Base-by-base conservation (phyloP, 1,140 invertebrate genomes). In the Zaprionus gabonicus region DNA sequence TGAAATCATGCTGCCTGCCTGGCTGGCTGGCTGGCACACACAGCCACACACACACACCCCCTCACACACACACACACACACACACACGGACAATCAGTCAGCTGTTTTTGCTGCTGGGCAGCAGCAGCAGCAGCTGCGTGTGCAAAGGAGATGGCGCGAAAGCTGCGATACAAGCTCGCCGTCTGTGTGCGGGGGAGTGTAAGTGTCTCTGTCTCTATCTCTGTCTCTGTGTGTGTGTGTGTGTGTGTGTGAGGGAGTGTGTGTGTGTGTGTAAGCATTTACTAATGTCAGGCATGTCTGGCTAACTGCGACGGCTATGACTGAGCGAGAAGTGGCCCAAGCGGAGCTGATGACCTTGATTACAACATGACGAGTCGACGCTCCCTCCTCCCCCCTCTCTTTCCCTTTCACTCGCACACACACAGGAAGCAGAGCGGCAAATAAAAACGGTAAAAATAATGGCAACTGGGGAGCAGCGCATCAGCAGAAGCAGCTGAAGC, bases 291-390 rank as follows among this genome's bases (percentile, higher is more conserved):
- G 81, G 41, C 38, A 41, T 81, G 85, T 85, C 84, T 88, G 85
- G 81, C 85, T 85, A 90, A 88, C 85, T 85, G 86, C 71, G 84
- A 85, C 78, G 74, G 84, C 84, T 90, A 72, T 78, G 84, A 87
- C 69, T 83, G 71, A 88, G 68, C 76, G 71, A 67, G 75, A 71
- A 76, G 82, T 74, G 81, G 79, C 74, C 74, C 77, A 73, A 83
- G 64, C 60, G 84, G 67, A 71, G 82, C 82, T 88, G 84, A 87
- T 87, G 84, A 87, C 84, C 84, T 87, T 87, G 84, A 87, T 87
- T 87, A 87, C 84, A 88, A 81, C 84, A 83, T 82, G 76, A 81
- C 72, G 63, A 80, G 64, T 62, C 46, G 53, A 34, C 15, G 3
- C 70, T 12, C 38, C 57, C 13, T 7, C 5, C 31, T 13, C 31